These are phyloP conservation scores for Crocidura indochinensis DNA, from an alignment of 2,797 vertebrate species.

Conservation along the genomic window DNA sequence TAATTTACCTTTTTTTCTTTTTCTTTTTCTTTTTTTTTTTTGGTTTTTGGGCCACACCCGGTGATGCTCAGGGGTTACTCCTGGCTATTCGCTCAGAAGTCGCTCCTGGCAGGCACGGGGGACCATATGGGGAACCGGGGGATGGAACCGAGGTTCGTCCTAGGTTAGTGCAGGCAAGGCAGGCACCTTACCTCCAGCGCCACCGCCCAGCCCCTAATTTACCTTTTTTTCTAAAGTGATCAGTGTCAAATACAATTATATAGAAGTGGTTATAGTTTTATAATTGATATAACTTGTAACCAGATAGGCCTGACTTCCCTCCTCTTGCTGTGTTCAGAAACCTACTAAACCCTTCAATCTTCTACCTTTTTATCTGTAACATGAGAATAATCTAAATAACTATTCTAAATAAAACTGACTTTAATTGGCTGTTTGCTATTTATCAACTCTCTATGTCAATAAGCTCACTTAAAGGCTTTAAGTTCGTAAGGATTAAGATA, in stretches of 20 bases:
- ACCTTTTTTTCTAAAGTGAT: too few species aligned
- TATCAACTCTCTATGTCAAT: slow-evolving; percentile 61
- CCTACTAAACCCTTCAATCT: not conserved
- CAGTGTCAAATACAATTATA: not conserved
- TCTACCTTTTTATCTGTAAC: not conserved
- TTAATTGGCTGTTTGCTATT: slow-evolving; percentile 7
- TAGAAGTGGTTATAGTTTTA: not conserved
- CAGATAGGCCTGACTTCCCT: not conserved
- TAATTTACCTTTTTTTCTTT: not conserved
- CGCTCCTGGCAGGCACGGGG: too few species aligned
- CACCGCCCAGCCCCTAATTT: too few species aligned
- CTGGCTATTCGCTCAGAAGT: too few species aligned
- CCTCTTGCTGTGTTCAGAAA: slow-evolving; percentile 47
- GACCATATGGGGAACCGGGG: too few species aligned
- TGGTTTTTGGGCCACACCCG: too few species aligned
- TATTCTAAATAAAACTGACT: not conserved
- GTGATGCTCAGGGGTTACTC: too few species aligned
- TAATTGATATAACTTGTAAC: slow-evolving; percentile 24
- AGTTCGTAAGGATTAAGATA: slow-evolving; percentile 1
- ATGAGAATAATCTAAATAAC: not conserved
- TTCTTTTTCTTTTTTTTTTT: too few species aligned
- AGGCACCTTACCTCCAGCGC: too few species aligned
- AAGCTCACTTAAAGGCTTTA: slow-evolving; percentile 30
- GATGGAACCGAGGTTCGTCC: too few species aligned
- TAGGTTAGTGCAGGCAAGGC: too few species aligned